A percentile compares a stretch with the other conserved stretches of the same genome.
Conservation (phyloP, 92 coral and sea anemone genomes). For the Zoanthus gigantus region DNA sequence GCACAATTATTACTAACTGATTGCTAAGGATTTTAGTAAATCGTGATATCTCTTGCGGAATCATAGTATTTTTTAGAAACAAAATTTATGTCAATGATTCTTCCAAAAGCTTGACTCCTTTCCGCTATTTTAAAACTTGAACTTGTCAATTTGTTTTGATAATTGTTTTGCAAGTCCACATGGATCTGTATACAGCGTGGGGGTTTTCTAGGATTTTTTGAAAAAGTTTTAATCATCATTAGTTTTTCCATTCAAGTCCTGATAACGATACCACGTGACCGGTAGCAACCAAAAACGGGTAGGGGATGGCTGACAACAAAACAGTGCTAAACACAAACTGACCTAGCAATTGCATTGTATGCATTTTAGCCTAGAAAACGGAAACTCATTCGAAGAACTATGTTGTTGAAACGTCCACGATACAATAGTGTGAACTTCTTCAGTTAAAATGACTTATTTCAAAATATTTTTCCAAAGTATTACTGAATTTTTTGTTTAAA, state of each 20-base stretch:
- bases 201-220: neutral
- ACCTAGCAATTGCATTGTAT: too few species aligned
- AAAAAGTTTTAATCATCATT: neutral
- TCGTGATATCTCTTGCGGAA: neutral
- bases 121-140: neutral
- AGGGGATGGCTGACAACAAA: neutral
- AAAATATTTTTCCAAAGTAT: too few species aligned
- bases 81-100: neutral
- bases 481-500: too few species aligned
- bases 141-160: neutral
- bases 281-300: slow-evolving; percentile 16
- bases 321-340: too few species aligned
- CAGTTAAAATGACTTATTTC: too few species aligned
- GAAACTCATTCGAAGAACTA: too few species aligned
- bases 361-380: too few species aligned
- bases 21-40: neutral
- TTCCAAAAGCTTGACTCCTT: neutral
- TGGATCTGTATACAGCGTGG: neutral
- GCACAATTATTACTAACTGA: neutral
- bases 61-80: neutral
- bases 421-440: too few species aligned
- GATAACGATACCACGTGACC: slow-evolving; percentile 22
- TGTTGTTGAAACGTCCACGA: too few species aligned
- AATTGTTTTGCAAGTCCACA: neutral
- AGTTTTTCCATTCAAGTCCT: neutral